Percentiles rank a stretch among this genome's conserved stretches.
Evolutionary conservation across 1,140 invertebrate species (phyloP).

Genomic region (Dufourea novaeangliae): DNA sequence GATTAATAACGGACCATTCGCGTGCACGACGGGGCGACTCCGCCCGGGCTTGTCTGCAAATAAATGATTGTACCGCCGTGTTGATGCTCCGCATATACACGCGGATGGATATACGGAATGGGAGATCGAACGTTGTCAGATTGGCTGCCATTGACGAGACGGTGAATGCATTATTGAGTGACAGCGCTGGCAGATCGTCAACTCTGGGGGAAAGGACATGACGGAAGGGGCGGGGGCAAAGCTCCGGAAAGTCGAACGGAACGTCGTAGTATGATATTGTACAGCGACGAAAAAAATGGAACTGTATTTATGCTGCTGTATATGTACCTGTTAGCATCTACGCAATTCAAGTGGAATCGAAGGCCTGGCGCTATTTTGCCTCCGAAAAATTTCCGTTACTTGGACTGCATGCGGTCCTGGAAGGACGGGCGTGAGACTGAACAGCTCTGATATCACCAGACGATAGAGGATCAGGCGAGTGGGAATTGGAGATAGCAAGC

Average conservation of each 20-base stretch:
- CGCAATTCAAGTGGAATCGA: not conserved
- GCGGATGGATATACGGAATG: slow-evolving; percentile 29
- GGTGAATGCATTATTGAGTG: slow-evolving; percentile 67
- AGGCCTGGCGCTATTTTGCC: no score
- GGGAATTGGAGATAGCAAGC: no score
- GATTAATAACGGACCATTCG: slow-evolving; percentile 53
- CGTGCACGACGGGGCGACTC: slow-evolving; percentile 11
- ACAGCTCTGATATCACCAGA: no score
- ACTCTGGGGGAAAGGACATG: slow-evolving; percentile 31
- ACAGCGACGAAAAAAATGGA: not conserved
- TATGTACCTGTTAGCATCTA: not conserved
- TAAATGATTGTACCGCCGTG: slow-evolving; percentile 48
- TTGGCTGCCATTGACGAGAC: slow-evolving; percentile 57
- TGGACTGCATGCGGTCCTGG: no score
- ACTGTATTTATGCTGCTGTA: not conserved
- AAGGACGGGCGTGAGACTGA: no score
- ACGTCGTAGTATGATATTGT: not conserved
- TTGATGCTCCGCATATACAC: slow-evolving; percentile 22
- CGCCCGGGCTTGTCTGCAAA: slow-evolving; percentile 30
- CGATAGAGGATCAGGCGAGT: no score
- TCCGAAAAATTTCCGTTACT: no score
- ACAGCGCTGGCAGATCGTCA: slow-evolving; percentile 41
- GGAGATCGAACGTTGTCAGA: slow-evolving; percentile 50
- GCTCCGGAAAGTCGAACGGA: slow-evolving; percentile 16
- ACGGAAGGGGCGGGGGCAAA: not conserved